Evolutionary conservation across 2,113 vertebrate species (phyloP).

Genomic region (Odocoileus virginianus): DNA sequence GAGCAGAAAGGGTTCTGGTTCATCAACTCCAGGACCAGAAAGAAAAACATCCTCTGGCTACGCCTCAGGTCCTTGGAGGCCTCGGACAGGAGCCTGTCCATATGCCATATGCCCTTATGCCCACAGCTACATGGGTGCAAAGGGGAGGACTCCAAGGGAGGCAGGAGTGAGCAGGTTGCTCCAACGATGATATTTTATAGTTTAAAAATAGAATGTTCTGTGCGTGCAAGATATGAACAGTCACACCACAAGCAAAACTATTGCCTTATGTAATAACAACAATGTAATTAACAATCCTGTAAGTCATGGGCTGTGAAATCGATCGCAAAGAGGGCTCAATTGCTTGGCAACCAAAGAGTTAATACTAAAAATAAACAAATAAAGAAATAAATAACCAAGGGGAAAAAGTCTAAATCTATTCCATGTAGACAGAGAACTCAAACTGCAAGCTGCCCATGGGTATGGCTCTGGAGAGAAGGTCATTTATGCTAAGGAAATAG

Average conservation of each 20-base stretch:
- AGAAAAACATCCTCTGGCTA: neutral
- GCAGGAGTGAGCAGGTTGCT: neutral
- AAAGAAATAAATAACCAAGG: neutral
- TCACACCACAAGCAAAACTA: neutral
- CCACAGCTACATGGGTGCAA: neutral
- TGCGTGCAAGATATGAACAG: neutral
- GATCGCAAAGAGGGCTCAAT: neutral
- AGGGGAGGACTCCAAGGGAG: neutral
- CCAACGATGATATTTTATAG: neutral
- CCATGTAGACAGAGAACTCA: neutral
- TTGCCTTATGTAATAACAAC: neutral
- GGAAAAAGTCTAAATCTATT: too few species aligned
- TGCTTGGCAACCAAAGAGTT: neutral
- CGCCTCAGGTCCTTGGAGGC: neutral
- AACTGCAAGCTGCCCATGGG: neutral
- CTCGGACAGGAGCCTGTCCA: neutral
- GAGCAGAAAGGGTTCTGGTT: neutral
- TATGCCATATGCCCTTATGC: accelerated
- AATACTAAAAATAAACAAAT: neutral
- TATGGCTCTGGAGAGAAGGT: neutral
- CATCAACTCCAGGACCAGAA: neutral
- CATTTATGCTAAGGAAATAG: accelerated
- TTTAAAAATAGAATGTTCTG: constrained; percentile 15
- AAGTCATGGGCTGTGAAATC: neutral
- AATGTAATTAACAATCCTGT: neutral